phyloP scores from a whole-genome alignment of 1,140 invertebrate genomes.

The Gryon sp. region DNA sequence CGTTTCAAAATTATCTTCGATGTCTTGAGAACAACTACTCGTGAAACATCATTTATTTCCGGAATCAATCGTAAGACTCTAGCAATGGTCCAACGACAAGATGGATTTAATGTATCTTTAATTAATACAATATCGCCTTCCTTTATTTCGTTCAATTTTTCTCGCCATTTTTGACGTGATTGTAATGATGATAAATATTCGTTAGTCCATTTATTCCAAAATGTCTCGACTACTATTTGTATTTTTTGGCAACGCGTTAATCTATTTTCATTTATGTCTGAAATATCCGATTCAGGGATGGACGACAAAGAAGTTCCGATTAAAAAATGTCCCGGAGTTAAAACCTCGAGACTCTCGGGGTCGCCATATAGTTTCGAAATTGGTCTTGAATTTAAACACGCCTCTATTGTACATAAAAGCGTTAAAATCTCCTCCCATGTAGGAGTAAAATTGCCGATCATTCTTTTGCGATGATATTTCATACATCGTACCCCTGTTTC shows the following conservation, averaged over 20 bases:
- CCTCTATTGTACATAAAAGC: constrained; percentile 65
- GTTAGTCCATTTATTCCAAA: background rate
- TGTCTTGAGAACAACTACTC: too few species aligned
- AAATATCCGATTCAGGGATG: background rate
- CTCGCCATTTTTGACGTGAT: background rate
- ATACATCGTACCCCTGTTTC: constrained; percentile 60
- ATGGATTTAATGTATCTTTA: too few species aligned
- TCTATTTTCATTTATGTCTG: background rate
- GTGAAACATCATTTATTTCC: too few species aligned
- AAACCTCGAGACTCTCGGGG: background rate
- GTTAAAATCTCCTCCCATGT: constrained; percentile 64
- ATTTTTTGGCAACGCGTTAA: background rate
- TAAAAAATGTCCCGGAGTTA: background rate
- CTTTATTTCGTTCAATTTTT: too few species aligned
- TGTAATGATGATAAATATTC: background rate
- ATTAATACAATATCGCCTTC: too few species aligned
- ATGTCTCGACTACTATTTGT: background rate
- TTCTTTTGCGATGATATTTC: constrained; percentile 44
- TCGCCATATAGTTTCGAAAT: background rate
- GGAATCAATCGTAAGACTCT: too few species aligned
- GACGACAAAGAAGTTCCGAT: background rate
- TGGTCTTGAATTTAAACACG: constrained; percentile 65
- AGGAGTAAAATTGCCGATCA: constrained; percentile 4
- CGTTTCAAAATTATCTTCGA: too few species aligned
- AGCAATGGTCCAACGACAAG: too few species aligned